phyloP scores from a whole-genome alignment of 2,888 invertebrate species.

The Rhamphomyia laevipes region DNA sequence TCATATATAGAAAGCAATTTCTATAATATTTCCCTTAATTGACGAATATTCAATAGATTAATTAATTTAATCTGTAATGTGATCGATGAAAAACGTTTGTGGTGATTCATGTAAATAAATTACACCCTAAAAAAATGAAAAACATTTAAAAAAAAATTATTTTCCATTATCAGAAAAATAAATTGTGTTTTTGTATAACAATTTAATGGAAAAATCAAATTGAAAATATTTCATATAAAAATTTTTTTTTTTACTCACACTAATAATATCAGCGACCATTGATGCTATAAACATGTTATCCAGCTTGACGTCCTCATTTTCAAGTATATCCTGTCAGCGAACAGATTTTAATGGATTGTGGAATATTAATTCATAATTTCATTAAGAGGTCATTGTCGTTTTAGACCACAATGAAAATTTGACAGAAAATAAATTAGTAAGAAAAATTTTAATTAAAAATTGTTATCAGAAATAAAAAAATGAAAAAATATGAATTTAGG shows the following conservation, averaged over 20 bases:
- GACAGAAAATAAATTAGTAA: neutral
- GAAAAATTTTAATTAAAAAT: neutral
- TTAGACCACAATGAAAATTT: neutral
- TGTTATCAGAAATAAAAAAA: too few relatives aligned
- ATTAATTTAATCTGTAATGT: constrained; percentile 79
- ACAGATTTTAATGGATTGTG: too few relatives aligned
- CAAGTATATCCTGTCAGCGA: constrained; percentile 90
- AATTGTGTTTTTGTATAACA: too few relatives aligned
- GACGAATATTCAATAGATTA: too few relatives aligned
- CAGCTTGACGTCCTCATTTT: constrained; percentile 89
- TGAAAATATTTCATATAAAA: too few relatives aligned
- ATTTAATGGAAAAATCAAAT: too few relatives aligned
- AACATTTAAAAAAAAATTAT: neutral
- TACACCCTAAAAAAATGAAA: constrained; percentile 63
- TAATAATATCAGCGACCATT: constrained; percentile 84
- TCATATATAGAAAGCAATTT: too few relatives aligned
- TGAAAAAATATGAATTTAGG: too few relatives aligned
- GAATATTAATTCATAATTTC: too few relatives aligned
- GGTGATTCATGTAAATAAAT: constrained; percentile 82
- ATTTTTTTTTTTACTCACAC: constrained; percentile 48
- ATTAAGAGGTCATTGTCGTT: neutral
- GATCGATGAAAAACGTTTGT: constrained; percentile 77
- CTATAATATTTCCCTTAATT: too few relatives aligned
- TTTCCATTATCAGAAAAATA: too few relatives aligned
- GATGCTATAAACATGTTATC: constrained; percentile 96